These are phyloP conservation scores for Harlomillsia oculata DNA, from an alignment of 1,140 invertebrate genomes.

Conservation along the genomic window DNA sequence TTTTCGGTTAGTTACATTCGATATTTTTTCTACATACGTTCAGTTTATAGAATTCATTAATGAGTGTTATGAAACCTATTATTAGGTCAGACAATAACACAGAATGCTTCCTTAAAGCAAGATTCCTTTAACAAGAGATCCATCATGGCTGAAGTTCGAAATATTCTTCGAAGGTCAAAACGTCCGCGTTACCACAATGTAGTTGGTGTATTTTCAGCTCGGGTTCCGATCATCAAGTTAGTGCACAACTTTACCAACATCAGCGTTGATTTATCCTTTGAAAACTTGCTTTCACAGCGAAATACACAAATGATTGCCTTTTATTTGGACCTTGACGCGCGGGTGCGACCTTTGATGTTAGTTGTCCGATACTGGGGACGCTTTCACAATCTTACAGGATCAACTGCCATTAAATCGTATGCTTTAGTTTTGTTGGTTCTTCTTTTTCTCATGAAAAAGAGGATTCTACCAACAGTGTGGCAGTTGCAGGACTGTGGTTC, in stretches of 20 bases:
- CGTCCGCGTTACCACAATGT: background rate
- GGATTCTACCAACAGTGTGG: conserved; percentile 9
- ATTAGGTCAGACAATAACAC: too few species aligned
- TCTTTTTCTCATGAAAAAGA: conserved; percentile 13
- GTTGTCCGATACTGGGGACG: conserved; percentile 25
- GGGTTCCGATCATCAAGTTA: conserved; percentile 24
- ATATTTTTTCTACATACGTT: background rate
- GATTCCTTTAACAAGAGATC: background rate
- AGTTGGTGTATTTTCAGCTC: conserved; percentile 7
- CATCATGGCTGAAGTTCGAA: background rate
- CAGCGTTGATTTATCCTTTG: conserved; percentile 23
- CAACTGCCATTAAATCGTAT: conserved; percentile 24
- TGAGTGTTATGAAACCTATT: background rate
- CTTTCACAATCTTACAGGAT: conserved; percentile 21
- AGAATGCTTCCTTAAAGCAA: too few species aligned
- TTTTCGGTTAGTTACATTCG: background rate
- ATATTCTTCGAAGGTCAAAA: background rate
- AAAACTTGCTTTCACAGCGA: conserved; percentile 17
- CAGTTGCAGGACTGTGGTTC: background rate
- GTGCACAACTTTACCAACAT: background rate
- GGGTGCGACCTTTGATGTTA: conserved; percentile 8
- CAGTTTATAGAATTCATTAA: background rate
- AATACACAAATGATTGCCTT: conserved; percentile 22
- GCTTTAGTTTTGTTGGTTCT: conserved; percentile 15
- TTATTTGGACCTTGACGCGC: conserved; percentile 3